These are phyloP conservation scores for Myzus persicae DNA, from an alignment of 1,140 invertebrate species.

Conservation along the genomic window DNA sequence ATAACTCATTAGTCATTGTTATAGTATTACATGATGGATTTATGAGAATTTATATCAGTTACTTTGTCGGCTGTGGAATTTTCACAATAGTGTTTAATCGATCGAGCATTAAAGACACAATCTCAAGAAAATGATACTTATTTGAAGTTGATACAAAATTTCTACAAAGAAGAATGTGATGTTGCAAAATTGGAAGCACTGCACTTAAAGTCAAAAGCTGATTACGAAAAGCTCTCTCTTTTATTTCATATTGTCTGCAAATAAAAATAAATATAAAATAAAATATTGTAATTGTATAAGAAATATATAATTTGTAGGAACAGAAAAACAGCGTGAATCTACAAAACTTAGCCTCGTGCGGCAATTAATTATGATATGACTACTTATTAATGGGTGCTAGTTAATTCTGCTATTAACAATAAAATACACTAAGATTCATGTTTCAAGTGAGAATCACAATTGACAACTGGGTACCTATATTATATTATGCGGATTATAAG, in stretches of 20 bases:
- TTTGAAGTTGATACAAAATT: conserved; percentile 74
- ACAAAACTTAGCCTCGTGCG: background rate
- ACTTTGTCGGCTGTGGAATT: conserved; percentile 73
- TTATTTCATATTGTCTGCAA: conserved; percentile 72
- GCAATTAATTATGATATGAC: background rate
- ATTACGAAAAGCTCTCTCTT: conserved; percentile 71
- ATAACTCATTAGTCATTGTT: background rate
- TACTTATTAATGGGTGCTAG: background rate
- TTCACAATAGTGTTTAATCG: conserved; percentile 72
- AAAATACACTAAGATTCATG: background rate
- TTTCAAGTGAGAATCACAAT: background rate
- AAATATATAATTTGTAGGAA: background rate
- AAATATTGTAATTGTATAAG: background rate
- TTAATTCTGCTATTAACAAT: background rate
- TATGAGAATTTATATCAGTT: conserved; percentile 52
- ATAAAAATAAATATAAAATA: conserved; percentile 48
- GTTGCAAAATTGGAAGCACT: conserved; percentile 73
- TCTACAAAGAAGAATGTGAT: conserved; percentile 74
- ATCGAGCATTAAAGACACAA: conserved; percentile 74
- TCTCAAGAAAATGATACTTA: conserved; percentile 77
- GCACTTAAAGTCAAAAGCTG: conserved; percentile 70
- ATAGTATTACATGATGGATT: background rate
- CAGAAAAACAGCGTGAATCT: background rate
- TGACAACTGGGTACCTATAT: background rate
- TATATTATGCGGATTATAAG: background rate